Evolutionary conservation across 2,797 vertebrate species (phyloP).

Genomic region (Phylloscopus collybita): DNA sequence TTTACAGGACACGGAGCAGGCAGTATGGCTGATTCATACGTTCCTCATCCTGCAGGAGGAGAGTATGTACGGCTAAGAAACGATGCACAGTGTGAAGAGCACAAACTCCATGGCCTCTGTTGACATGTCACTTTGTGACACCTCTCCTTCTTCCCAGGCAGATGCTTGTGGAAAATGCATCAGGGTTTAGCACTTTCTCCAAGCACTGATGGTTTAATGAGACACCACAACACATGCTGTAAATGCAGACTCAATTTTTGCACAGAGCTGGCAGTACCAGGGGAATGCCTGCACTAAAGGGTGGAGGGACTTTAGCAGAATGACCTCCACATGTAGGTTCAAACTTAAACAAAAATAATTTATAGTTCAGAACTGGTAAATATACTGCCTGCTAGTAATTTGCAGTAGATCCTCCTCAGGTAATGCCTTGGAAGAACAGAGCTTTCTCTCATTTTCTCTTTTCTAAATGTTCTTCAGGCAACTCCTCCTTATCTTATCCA

Average conservation of each 20-base stretch:
- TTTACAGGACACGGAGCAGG: not conserved
- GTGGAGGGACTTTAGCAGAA: not conserved
- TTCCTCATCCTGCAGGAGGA: not conserved
- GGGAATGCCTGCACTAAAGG: not conserved
- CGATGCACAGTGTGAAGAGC: not conserved
- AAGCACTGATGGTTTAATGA: slow-evolving; percentile 6
- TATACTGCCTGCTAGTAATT: not conserved
- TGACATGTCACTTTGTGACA: slow-evolving; percentile 1
- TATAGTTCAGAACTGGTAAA: not conserved
- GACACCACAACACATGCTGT: not conserved
- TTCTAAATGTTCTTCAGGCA: not conserved
- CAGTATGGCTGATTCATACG: not conserved
- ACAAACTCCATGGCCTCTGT: not conserved
- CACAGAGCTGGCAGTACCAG: not conserved
- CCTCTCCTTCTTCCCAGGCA: not conserved
- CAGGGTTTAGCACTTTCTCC: not conserved
- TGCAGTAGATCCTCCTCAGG: not conserved
- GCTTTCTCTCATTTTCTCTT: slow-evolving; percentile 5
- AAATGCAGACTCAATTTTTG: not conserved
- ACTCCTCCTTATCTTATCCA: slow-evolving; percentile 57
- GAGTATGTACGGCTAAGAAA: not conserved
- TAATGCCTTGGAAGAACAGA: not conserved
- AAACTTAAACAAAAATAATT: not conserved
- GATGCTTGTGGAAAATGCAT: not conserved
- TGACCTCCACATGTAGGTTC: not conserved